Conservation (phyloP, 2,797 vertebrate genomes). For the Oryzias dopingdopingensis region DNA sequence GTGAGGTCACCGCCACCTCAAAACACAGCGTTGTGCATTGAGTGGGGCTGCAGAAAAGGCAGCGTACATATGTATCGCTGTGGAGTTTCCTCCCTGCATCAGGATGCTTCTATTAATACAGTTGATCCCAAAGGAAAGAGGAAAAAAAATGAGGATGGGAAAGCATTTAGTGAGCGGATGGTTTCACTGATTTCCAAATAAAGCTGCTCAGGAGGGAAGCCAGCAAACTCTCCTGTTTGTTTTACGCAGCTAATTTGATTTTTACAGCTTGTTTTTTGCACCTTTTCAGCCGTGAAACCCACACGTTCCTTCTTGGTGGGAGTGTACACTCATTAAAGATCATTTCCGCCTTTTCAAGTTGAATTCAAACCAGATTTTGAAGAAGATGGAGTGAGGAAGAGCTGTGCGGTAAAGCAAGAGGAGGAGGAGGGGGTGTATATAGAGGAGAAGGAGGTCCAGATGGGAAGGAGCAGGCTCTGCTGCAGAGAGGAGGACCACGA, state of each 20-base stretch:
- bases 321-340: constrained; percentile 29
- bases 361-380: constrained; percentile 35
- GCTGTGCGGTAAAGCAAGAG: constrained; percentile 22
- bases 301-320: constrained; percentile 10
- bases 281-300: neutral
- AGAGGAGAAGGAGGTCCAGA: constrained; percentile 53
- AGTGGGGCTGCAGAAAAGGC: no score
- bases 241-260: neutral
- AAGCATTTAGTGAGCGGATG: constrained; percentile 41
- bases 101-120: constrained; percentile 67
- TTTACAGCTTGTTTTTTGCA: neutral
- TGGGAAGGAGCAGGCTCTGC: constrained; percentile 61
- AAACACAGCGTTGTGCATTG: constrained; percentile 12
- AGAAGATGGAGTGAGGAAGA: constrained; percentile 22
- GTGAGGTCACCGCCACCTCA: constrained; percentile 25
- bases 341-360: constrained; percentile 35
- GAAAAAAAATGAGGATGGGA: constrained; percentile 49
- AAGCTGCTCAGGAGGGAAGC: constrained; percentile 14
- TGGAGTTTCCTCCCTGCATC: constrained; percentile 32
- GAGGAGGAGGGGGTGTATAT: constrained; percentile 28
- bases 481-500: constrained; percentile 38
- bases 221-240: constrained; percentile 4
- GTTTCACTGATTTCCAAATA: constrained; percentile 11
- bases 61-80: constrained; percentile 1
- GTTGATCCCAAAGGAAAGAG: constrained; percentile 29